Evolutionary conservation across 1,140 invertebrate genomes (phyloP).

Genomic region (Penaeus indicus): DNA sequence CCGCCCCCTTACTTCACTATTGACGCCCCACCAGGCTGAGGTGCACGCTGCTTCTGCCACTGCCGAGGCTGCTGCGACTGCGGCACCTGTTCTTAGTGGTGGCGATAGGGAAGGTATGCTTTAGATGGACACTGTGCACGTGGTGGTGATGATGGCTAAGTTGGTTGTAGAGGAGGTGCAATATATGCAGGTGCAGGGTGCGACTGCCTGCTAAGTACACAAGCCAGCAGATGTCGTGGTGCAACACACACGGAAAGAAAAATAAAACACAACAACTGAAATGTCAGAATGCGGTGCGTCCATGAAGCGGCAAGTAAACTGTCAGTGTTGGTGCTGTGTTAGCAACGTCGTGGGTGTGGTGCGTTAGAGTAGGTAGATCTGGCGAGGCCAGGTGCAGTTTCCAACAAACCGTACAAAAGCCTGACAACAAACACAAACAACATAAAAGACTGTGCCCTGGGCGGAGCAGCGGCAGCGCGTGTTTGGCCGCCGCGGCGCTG

Average conservation of each 20-base stretch:
- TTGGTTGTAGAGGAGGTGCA: conserved; percentile 29
- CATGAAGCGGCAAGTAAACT: conserved; percentile 61
- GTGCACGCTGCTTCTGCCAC: conserved; percentile 58
- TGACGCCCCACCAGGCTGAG: conserved; percentile 63
- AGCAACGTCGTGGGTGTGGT: conserved; percentile 39
- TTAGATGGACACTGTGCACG: conserved; percentile 12
- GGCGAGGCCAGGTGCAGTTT: conserved; percentile 58
- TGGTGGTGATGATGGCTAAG: conserved; percentile 24
- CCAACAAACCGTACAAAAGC: conserved; percentile 63
- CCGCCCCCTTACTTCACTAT: conserved; percentile 62
- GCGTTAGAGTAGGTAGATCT: conserved; percentile 41
- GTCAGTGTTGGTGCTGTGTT: conserved; percentile 48
- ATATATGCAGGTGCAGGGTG: conserved; percentile 47
- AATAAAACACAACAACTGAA: conserved; percentile 55
- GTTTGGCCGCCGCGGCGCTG: conserved; percentile 63
- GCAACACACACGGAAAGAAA: conserved; percentile 52
- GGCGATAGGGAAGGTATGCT: neutral
- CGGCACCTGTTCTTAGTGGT: conserved; percentile 3
- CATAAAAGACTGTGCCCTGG: conserved; percentile 63
- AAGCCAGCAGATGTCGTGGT: conserved; percentile 49
- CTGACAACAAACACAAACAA: conserved; percentile 62
- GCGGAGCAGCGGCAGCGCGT: conserved; percentile 63
- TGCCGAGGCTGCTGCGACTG: conserved; percentile 33
- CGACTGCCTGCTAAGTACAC: conserved; percentile 12
- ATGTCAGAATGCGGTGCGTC: conserved; percentile 60